Base-by-base conservation (phyloP, 2,113 vertebrate species). In the Neofelis nebulosa region DNA sequence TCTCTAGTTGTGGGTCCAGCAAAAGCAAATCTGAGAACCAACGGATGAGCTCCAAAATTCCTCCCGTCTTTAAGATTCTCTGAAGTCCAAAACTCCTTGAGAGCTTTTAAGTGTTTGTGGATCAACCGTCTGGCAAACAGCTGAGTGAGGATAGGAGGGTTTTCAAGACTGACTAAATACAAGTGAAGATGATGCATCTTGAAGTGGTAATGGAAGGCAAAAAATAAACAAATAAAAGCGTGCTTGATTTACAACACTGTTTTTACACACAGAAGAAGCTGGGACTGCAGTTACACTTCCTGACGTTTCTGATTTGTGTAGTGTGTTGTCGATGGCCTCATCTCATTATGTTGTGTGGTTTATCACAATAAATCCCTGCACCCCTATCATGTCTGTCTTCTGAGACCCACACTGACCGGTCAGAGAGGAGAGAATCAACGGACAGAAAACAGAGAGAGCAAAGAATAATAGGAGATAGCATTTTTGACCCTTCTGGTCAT, bases 401-500 rank as follows among this genome's bases (percentile, higher is more conserved):
- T 25, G n/a, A 88, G 55, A 68, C 55, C 48, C 27, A 65, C 31
- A 16, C 33, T 74, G 69, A 50, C 19, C 38, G 33, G 69, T 87
- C 8, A 5, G 66, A 71, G 33, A 84, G 55, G 71, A 91, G 61
- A 71, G 88, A 76, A 55, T 4, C 0, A 2, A 79, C 61, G 48
- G n/a, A 29, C 50, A 29, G 23, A 65, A 76, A 29, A 14, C 9
- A 4, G 38, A 29, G 71, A 76, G n/a, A 31, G 27, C 74, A 52
- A 10, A 95, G 61, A 68, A 29, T 55, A 74, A 14, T 36, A 55
- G 83, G 84, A 55, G 45, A 19, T 18, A 38, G 88, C 2, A 27
- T 31, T 41, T 69, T 38, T 81, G 68, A 97, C 92, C 94, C 97
- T 97, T 97, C 92, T 33, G 97, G 96, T 97, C 98, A 94, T 97